Evolutionary conservation across 53 echinoderm and acorn worm genomes (phyloP).

Genomic region (Stichopus horrens): DNA sequence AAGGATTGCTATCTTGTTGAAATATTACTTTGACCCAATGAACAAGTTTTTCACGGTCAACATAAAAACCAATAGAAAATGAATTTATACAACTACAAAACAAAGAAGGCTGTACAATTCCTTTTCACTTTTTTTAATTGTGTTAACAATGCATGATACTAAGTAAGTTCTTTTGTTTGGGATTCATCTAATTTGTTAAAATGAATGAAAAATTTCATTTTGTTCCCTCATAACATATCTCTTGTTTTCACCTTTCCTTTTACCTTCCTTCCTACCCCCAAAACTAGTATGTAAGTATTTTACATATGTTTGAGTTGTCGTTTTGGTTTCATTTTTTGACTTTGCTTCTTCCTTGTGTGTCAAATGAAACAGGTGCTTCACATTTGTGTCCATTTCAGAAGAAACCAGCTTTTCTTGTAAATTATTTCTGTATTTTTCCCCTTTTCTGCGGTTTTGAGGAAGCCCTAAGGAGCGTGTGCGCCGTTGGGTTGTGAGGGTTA

Average conservation of each 20-base stretch:
- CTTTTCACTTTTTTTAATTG: not conserved
- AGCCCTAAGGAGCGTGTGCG: too few species aligned
- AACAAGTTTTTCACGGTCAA: too few species aligned
- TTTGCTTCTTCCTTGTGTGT: not conserved
- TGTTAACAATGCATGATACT: not conserved
- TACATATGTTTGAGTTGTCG: not conserved
- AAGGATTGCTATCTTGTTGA: too few species aligned
- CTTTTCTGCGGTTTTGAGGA: too few species aligned
- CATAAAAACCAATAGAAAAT: too few species aligned
- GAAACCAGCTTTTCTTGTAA: not conserved
- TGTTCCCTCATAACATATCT: not conserved
- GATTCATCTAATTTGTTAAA: not conserved
- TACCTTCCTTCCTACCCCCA: not conserved
- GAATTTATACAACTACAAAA: too few species aligned
- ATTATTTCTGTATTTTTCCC: not conserved
- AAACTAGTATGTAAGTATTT: slow-evolving; percentile 31
- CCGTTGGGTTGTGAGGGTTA: too few species aligned
- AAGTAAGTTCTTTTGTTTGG: not conserved
- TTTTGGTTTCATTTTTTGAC: not conserved
- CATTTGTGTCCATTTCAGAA: not conserved
- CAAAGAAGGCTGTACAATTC: too few species aligned
- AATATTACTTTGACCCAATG: too few species aligned
- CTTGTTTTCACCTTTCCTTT: slow-evolving; percentile 8
- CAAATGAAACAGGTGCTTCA: not conserved
- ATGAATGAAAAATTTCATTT: not conserved